Evolutionary conservation across 2,113 vertebrate genomes (phyloP).

Genomic region (Hemichromis elongatus): DNA sequence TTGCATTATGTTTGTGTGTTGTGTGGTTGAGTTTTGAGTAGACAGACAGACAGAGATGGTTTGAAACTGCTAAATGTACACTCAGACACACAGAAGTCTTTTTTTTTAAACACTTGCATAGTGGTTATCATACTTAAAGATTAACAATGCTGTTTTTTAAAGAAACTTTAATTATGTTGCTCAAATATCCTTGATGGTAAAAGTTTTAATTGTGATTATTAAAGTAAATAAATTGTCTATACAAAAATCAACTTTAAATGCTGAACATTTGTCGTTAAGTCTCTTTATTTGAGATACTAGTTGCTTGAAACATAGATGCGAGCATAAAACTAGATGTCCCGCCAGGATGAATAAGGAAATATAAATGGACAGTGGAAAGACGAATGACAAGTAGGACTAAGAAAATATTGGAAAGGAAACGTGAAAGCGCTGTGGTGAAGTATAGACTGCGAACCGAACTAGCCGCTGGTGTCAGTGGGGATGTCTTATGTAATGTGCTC

Average conservation of each 20-base stretch:
- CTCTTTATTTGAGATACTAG: not conserved
- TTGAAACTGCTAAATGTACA: not conserved
- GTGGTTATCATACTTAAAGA: not conserved
- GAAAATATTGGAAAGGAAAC: not conserved
- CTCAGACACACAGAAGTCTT: not conserved
- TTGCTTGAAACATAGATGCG: not conserved
- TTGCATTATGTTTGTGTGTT: conserved; percentile 62
- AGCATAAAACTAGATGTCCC: not conserved
- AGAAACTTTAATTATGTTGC: not conserved
- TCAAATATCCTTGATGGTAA: not conserved
- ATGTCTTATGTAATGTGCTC: not conserved
- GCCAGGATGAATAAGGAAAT: not conserved
- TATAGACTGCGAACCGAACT: not conserved
- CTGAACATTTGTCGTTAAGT: not conserved
- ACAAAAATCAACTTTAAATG: not conserved
- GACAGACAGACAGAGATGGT: conserved; percentile 26
- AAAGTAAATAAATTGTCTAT: not conserved
- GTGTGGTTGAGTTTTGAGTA: conserved; percentile 48
- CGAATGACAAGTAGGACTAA: not conserved
- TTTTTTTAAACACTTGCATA: not conserved
- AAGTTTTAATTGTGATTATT: not conserved
- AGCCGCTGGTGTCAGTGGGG: conserved; percentile 20
- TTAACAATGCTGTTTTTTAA: not conserved
- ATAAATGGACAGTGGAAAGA: not conserved
- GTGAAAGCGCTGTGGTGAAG: conserved; percentile 9